Evolutionary conservation across 1,140 invertebrate species (phyloP), one percentile per base, ranked within the genome.

Genomic region (Zeugodacus cucurbitae): DNA sequence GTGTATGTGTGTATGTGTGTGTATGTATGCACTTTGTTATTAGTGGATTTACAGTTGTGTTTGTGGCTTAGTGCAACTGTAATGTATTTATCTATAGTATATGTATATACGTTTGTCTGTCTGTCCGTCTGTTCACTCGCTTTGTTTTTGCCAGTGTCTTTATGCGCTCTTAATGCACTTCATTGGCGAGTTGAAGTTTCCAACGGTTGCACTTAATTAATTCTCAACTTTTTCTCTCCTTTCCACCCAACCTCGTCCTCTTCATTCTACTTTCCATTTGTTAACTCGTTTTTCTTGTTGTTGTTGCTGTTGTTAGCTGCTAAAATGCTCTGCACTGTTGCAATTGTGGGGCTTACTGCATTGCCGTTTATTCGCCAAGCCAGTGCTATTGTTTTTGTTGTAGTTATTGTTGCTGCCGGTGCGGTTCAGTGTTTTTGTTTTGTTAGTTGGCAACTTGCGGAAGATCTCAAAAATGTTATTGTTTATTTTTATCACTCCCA

Each of bases 161-260:
- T 44, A 29, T 74, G 70, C 70, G 70, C 34, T 74, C 26, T 74
- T 74, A 74, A 74, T 74, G 70, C 70, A 74, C 70, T 74, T 74
- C 70, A 74, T 74, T 74, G 70, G 70, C 70, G 44, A 74, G 70
- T 74, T 74, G 32, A 74, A 37, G 70, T 74, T 74, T 41, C 70
- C 70, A 41, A 74, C 70, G n/a, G 70, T 74, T 74, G 70, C 70
- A 74, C 70, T 74, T 74, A 74, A 74, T 74, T 74, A 74, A 74
- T 74, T 74, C 70, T n/a, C 37, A 74, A 74, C 70, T 74, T 74
- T 20, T 41, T n/a, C n/a, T n/a, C n/a, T n/a, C n/a, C n/a, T n/a
- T 74, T n/a, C 70, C 34, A 44, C 10, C 17, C 37, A 74, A 8
- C 3, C 29, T 20, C 64, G 3, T 17, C 26, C 34, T 70, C 34